These are phyloP conservation scores for Cylindroiulus punctatus DNA, from an alignment of 2,888 invertebrate species.

Conservation along the genomic window DNA sequence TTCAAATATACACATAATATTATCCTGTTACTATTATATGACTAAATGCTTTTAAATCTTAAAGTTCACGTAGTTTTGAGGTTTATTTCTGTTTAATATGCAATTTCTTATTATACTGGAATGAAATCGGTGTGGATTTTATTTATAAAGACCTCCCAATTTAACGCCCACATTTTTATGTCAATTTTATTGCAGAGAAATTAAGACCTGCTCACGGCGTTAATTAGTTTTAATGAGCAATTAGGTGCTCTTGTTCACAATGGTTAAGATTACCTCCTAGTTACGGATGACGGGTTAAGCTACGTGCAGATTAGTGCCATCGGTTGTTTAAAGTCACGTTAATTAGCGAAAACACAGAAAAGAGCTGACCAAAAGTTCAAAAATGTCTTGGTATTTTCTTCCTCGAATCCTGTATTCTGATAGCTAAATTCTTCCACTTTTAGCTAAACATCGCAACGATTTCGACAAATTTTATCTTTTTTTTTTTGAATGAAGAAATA, in stretches of 20 bases:
- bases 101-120: slow-evolving; percentile 7
- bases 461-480: too few relatives aligned
- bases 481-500: too few relatives aligned
- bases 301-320: neutral
- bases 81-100: slow-evolving; percentile 12
- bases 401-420: too few relatives aligned
- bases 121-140: slow-evolving; percentile 6
- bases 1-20: slow-evolving; percentile 28
- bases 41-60: slow-evolving; percentile 19
- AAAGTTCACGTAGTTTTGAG: neutral
- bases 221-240: neutral
- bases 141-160: neutral
- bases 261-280: neutral
- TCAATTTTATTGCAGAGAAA: neutral
- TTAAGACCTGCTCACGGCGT: neutral
- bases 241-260: neutral
- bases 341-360: neutral
- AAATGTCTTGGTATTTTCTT: too few relatives aligned
- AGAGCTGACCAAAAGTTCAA: too few relatives aligned
- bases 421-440: too few relatives aligned
- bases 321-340: neutral
- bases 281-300: neutral
- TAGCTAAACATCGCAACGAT: too few relatives aligned
- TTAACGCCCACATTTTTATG: neutral
- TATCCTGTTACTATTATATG: slow-evolving; percentile 36